Evolutionary conservation across 2,113 vertebrate species (phyloP).

Genomic region (Heterotilapia buettikoferi): DNA sequence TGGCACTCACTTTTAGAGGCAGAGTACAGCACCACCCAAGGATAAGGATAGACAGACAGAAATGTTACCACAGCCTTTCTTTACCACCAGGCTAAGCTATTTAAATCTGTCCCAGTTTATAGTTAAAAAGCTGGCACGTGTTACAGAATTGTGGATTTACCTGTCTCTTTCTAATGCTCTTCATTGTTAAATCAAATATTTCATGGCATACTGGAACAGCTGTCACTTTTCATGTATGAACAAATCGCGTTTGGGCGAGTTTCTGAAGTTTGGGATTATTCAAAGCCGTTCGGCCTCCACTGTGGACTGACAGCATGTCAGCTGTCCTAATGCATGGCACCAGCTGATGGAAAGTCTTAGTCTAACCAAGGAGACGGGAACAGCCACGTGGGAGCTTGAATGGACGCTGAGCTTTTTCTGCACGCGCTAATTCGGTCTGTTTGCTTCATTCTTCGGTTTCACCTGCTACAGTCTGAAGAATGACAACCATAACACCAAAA

Average conservation of each 20-base stretch:
- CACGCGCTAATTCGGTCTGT: background rate
- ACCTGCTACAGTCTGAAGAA: background rate
- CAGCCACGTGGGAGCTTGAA: background rate
- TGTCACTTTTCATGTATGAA: background rate
- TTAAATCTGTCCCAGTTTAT: conserved; percentile 37
- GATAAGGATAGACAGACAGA: conserved; percentile 27
- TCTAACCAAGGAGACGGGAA: conserved; percentile 7
- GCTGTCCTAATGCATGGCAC: conserved; percentile 58
- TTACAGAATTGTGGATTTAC: background rate
- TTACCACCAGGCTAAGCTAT: conserved; percentile 16
- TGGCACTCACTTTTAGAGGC: background rate
- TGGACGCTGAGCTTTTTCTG: background rate
- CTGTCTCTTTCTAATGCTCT: background rate
- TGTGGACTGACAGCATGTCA: conserved; percentile 51
- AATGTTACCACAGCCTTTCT: background rate
- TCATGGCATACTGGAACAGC: background rate
- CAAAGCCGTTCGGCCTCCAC: background rate
- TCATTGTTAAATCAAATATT: background rate
- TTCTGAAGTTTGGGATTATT: background rate
- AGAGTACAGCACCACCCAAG: background rate
- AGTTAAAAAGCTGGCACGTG: background rate
- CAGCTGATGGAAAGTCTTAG: conserved; percentile 69
- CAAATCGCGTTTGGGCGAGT: background rate
- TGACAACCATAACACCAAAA: background rate
- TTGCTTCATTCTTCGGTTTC: background rate